These are phyloP conservation scores for Nemotelus pantherinus DNA, from an alignment of 2,888 invertebrate genomes.

Conservation along the genomic window DNA sequence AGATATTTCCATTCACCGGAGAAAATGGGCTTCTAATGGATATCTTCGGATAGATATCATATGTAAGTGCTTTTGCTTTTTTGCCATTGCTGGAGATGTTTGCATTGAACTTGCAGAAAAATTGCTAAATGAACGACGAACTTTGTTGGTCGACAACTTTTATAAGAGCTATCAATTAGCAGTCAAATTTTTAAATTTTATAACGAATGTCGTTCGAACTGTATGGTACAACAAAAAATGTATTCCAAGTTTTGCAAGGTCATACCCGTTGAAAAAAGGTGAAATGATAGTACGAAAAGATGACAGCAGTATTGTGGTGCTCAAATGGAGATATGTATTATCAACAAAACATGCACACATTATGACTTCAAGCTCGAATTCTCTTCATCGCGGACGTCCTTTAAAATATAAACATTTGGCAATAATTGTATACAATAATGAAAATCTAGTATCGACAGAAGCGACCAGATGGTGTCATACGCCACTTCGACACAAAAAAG, in stretches of 20 bases:
- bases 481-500: no score
- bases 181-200: no score
- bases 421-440: no score
- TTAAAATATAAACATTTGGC: not conserved
- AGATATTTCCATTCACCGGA: conserved; percentile 1
- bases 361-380: conserved; percentile 50
- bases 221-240: no score
- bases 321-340: conserved; percentile 58
- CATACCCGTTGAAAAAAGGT: not conserved
- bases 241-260: no score
- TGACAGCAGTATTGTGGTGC: conserved; percentile 56
- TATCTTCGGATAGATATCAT: no score
- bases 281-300: conserved; percentile 55
- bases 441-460: no score
- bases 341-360: conserved; percentile 57
- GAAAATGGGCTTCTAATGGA: not conserved
- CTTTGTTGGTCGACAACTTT: conserved; percentile 50
- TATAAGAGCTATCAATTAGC: no score
- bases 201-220: no score
- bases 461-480: no score
- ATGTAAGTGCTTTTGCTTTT: no score
- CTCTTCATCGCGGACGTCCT: not conserved
- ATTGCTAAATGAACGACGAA: conserved; percentile 55
- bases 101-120: conserved; percentile 57
- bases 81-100: not conserved